Base-by-base conservation (phyloP, 1,140 invertebrate genomes). In the Sitodiplosis mosellana region DNA sequence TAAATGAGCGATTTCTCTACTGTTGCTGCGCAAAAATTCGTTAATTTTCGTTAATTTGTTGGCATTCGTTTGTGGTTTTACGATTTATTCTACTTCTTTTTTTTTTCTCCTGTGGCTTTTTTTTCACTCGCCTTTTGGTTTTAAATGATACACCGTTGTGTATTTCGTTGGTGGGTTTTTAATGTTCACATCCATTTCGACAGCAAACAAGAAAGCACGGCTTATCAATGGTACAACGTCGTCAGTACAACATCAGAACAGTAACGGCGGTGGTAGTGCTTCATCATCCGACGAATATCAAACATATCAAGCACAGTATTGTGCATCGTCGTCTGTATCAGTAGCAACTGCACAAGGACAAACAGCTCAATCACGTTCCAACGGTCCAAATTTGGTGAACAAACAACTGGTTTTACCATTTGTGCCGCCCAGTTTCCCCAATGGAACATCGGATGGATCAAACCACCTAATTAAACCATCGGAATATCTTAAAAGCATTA, bases 401-500 rank as follows among this genome's bases (percentile, higher is more conserved):
- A 85, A 83, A 64, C 84, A 87, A 64, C 74, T 83, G 63, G 83
- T 78, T 53, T 65, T 87, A 49, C 83, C 86, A 51, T 90, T 91
- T 70, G 81, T 91, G 60, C 86, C 86, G 41, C 87, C 87, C 20
- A 83, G 83, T 63, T 90, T 91, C 67, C 78, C 78, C 27, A 73
- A 75, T 57, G 72, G 70, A 53, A 70, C 69, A 54, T 56, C 71
- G 20, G 73, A 78, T 55, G 61, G 60, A 45, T 76, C 82, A 45
- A 80, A 87, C 60, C 75, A 79, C 37, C 73, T 91, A 40, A 88
- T 93, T 58, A 91, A 91, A 60, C 88, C 88, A 37, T 88, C 85
- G 33, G 87, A 92, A 63, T 92, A 92, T 65, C 69, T 92, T 49
- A 78, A 79, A 55, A 86, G 82, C 58, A 83, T 89, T 60, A 74